Percentiles rank a stretch among this genome's conserved stretches.
Evolutionary conservation across 2,797 vertebrate genomes (phyloP).

Genomic region (Xenentodon cancila): DNA sequence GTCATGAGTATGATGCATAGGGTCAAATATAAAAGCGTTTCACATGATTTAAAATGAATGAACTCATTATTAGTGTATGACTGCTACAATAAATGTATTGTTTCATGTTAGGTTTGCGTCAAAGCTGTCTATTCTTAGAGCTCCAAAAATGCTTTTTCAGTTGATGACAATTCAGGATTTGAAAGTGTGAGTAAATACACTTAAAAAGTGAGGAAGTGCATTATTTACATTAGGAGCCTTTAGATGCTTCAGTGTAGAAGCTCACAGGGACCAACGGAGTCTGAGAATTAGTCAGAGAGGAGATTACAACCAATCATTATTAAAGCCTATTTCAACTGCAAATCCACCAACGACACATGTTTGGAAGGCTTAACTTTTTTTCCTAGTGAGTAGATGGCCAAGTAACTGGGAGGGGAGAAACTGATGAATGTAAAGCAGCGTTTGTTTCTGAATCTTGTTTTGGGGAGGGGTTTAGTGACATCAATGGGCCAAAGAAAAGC

Average conservation of each 20-base stretch:
- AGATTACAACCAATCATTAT: slow-evolving; percentile 85
- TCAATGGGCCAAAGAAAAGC: slow-evolving; percentile 55
- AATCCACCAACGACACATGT: slow-evolving; percentile 83
- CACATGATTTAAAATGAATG: slow-evolving; percentile 9
- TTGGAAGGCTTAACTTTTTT: slow-evolving; percentile 72
- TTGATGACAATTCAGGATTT: background rate
- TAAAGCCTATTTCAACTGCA: slow-evolving; percentile 84
- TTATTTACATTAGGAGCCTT: slow-evolving; percentile 31
- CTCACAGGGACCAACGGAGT: slow-evolving; percentile 42
- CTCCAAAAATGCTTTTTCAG: background rate
- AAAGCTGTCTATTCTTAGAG: background rate
- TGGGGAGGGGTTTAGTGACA: slow-evolving; percentile 69
- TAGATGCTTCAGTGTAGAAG: slow-evolving; percentile 19
- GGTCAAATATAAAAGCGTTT: slow-evolving; percentile 6
- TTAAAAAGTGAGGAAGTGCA: slow-evolving; percentile 9
- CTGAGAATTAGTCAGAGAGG: slow-evolving; percentile 66
- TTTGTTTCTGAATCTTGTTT: slow-evolving; percentile 77
- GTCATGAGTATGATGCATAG: background rate
- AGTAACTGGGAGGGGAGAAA: slow-evolving; percentile 44
- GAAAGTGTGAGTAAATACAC: background rate
- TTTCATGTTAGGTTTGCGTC: slow-evolving; percentile 1
- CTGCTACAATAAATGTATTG: background rate
- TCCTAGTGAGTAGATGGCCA: slow-evolving; percentile 33
- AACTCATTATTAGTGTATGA: slow-evolving; percentile 3
- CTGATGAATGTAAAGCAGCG: slow-evolving; percentile 71